These are phyloP conservation scores for Vanessa cardui DNA, from an alignment of 2,888 invertebrate species.

Conservation along the genomic window DNA sequence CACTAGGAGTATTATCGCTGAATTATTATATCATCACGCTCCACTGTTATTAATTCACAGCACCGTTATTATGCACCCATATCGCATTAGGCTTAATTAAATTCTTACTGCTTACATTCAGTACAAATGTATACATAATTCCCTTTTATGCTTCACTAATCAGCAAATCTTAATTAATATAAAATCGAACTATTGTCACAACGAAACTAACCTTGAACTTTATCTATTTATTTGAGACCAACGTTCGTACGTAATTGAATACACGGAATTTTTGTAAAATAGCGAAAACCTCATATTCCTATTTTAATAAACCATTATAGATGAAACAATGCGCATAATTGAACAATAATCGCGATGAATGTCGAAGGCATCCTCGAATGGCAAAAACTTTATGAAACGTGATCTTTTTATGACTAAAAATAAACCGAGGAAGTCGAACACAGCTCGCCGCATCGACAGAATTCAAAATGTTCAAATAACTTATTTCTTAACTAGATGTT, in stretches of 20 bases:
- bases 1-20: neutral
- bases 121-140: too few species aligned
- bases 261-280: neutral
- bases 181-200: neutral
- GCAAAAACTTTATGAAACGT: constrained; percentile 2
- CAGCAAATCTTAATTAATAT: too few species aligned
- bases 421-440: constrained; percentile 1
- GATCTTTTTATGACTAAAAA: neutral
- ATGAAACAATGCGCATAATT: constrained; percentile 6
- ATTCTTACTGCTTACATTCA: too few species aligned
- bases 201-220: neutral
- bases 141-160: too few species aligned
- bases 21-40: neutral
- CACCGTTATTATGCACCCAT: too few species aligned
- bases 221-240: neutral
- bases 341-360: constrained; percentile 4
- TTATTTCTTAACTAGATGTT: constrained; percentile 6
- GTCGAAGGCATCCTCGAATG: neutral
- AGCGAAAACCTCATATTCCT: neutral
- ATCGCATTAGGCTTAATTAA: too few species aligned
- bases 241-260: neutral
- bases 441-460: neutral
- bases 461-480: neutral
- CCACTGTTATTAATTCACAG: too few species aligned
- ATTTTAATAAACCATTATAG: neutral